Base-by-base conservation (phyloP, 2,113 vertebrate species). In the Polypterus senegalus region DNA sequence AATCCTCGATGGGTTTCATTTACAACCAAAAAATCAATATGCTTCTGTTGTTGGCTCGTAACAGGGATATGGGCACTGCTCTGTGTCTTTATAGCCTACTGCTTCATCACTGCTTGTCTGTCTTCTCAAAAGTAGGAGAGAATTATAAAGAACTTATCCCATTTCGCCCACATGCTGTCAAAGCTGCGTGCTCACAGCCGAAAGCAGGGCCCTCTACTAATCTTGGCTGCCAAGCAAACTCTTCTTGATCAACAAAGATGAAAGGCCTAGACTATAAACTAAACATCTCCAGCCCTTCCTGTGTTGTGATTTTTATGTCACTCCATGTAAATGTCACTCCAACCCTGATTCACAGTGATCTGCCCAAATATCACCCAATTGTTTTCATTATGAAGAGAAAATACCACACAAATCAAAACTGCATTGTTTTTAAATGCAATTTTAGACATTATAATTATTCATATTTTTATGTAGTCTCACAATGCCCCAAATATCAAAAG, bases 41-140 rank as follows among this genome's bases (percentile, higher is more conserved):
- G n/a, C 27, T 44, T 57, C 56, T 57, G 56, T 9, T 44, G 56
- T 57, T 27, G 9, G 46, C 56, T 57, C 56, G 46, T 44, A 57
- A 43, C 27, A 45, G 54, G 56, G 5, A 27, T 11, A 5, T 57
- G 4, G 8, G 5, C 43, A 45, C n/a, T 57, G 56, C 27, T 57
- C 46, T 9, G 5, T 44, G 9, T 44, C 56, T 44, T 57, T 57
- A 44, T 45, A 43, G 56, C 27, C 56, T 27, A 44, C 56, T 57
- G 56, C 46, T 57, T 57, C n/a, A 45, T 44, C 27, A 27, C 27
- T 57, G 27, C 56, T 44, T 57, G 56, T 57, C 27, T 57, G 56
- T 9, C 56, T 45, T 27, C 9, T 5, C 7, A 45, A 44, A 9
- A 57, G n/a, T 57, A 57, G 46, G 27, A 43, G 56, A 57, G 27